phyloP scores from a whole-genome alignment of 1,140 invertebrate genomes.

The Chelonus insularis region DNA sequence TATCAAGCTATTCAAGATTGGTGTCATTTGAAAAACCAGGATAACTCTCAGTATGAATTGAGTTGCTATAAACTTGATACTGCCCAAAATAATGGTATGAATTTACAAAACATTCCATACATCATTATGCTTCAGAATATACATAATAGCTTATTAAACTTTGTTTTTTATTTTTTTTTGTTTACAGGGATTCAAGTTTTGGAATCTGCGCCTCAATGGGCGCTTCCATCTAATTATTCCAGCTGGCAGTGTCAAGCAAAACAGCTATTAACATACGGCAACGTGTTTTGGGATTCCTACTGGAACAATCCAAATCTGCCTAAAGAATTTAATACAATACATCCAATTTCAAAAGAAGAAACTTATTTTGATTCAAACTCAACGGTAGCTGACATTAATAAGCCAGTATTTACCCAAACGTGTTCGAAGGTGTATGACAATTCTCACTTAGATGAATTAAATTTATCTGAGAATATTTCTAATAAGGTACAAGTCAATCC shows the following conservation, averaged over 20 bases:
- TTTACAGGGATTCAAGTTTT: constrained; percentile 44
- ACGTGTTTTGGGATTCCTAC: constrained; percentile 18
- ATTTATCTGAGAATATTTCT: not conserved
- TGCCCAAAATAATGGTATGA: constrained; percentile 47
- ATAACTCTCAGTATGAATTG: constrained; percentile 40
- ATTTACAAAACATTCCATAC: too few species aligned
- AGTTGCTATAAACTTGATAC: constrained; percentile 33
- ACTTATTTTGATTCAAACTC: not conserved
- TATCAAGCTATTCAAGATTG: not conserved
- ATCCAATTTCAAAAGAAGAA: not conserved
- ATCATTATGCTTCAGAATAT: too few species aligned
- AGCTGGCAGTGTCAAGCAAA: constrained; percentile 41
- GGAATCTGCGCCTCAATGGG: constrained; percentile 51
- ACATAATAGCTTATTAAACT: too few species aligned
- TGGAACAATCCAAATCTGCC: not conserved
- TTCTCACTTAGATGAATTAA: not conserved
- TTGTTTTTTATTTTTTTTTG: too few species aligned
- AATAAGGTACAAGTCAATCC: not conserved
- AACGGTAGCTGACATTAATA: not conserved
- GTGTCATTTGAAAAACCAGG: constrained; percentile 4
- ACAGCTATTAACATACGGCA: constrained; percentile 43
- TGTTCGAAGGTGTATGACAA: not conserved
- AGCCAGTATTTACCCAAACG: too few species aligned
- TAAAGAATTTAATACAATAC: constrained; percentile 3
- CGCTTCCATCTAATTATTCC: constrained; percentile 43